Base-by-base conservation (phyloP, 2,888 invertebrate genomes). In the Cordilura impudica region DNA sequence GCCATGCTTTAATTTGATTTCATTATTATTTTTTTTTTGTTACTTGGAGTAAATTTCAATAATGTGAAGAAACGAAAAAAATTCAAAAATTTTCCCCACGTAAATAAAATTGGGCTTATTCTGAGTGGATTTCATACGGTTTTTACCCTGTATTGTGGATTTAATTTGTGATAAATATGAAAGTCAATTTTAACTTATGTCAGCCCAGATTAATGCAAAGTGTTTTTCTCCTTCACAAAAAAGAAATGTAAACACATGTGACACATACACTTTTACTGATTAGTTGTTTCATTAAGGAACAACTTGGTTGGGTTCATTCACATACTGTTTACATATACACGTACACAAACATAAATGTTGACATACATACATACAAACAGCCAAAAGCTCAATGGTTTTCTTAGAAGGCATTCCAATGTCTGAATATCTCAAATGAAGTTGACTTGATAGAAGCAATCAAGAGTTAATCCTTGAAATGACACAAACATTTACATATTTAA, bases 381-480 rank as follows among this genome's bases (percentile, higher is more conserved):
- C 63, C 35, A 31, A 35, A 63, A 49, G 63, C 63, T 4, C 10
- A 12, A 12, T 35, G 12, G n/a, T n/a, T 35, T 35, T 4, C 12
- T 3, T 12, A 35, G 2, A 35, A 10, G 10, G 35, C 1, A 35
- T 26, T 26, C 6, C 26, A 26, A 35, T 35, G 8, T 4, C 12
- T 35, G 2, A 3, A 35, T 1, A 12, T 35, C 12, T 35, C 14
- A 63, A 19, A 63, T 49, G 14, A 49, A 49, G 49, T 63, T 53
- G 18, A 49, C 51, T 49, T 72, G 65, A 72, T 58, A 58, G 49
- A 47, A 58, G 49, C 58, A 72, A 72, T 65, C 65, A 72, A 58
- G 58, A 72, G 56, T 72, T 58, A 58, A 65, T 72, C 65, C 65
- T 43, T 65, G 39, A 16, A 49, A 51, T 72, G 43, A 35, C 49